Evolutionary conservation across 30 jellyfish, hydroid and myxozoan genomes (phyloP), one percentile per base, ranked within the genome.

Genomic region (Mastigias papua): DNA sequence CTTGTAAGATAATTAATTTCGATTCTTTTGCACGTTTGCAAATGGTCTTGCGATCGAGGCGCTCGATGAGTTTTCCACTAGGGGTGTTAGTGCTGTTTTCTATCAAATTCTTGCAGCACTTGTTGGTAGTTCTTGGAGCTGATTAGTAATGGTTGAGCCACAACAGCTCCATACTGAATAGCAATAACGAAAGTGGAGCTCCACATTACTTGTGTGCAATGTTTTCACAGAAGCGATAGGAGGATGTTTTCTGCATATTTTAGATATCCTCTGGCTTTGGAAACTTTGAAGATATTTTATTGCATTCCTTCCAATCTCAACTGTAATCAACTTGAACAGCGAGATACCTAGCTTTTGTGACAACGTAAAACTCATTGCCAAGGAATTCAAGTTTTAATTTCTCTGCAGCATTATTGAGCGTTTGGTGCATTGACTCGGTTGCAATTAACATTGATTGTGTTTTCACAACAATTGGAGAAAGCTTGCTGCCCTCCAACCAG

Each of bases 401-500:
- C 25, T 61, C 82, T 17, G 58, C 49, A 21, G 22, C 63, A 34
- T 34, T 17, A 8, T 25, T 32, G 25, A 78, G 78, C 30, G 73
- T 1, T 0, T 26, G 2, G 0, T 21, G 65, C 1, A 27, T 54
- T 37, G 51, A 81, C 57, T 35, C 57, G 27, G 58, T 34, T 9
- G 73, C 1, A 0, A 80, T 21, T 0, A 62, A 67, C 82, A 80
- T 67, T 20, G 91, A 22, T 9, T 61, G 91, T 0, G 82, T 61
- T 61, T 80, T 80, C 21, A 67, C 91, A 63, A 64, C 91, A 80
- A 61, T 80, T 34, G 62, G 62, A 20, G 91, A 61, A 62, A 64
- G 91, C 68, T 33, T 80, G 61, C 33, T 80, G 63, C 84, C 71
- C 26, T 80, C 25, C 26, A 78, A 80, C 89, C 89, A 78, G 48